A percentile compares a stretch with the other conserved stretches of the same genome.
These are phyloP conservation scores for Psilopogon haemacephalus DNA, from an alignment of 2,113 vertebrate species.

Conservation along the genomic window DNA sequence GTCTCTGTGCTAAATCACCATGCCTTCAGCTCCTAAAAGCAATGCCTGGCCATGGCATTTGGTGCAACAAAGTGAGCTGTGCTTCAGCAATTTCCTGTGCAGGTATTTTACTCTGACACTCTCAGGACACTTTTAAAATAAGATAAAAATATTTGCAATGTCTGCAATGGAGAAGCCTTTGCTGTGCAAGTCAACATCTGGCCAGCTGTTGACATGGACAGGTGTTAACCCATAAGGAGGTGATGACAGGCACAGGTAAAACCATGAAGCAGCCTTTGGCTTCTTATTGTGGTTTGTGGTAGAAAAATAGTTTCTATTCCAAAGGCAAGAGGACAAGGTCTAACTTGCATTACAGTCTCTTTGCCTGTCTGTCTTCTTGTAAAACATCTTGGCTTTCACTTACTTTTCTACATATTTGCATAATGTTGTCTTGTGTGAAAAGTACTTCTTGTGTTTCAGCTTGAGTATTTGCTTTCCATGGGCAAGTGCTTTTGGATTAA, in stretches of 20 bases:
- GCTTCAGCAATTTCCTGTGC: not conserved
- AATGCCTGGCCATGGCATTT: not conserved
- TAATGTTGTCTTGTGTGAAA: not conserved
- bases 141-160: rapidly evolving
- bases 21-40: not conserved
- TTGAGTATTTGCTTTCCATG: not conserved
- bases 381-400: not conserved
- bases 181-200: not conserved
- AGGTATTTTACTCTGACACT: not conserved
- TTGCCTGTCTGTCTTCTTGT: not conserved
- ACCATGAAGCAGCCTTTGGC: not conserved
- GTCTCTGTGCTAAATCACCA: not conserved
- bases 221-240: not conserved
- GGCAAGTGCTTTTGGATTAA: not conserved
- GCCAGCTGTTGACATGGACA: not conserved
- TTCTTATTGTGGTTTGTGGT: not conserved
- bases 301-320: not conserved
- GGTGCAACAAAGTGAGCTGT: not conserved
- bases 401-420: not conserved
- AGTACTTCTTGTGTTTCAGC: not conserved
- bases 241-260: not conserved
- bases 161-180: not conserved
- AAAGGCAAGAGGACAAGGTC: not conserved
- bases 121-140: not conserved
- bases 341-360: not conserved